phyloP scores from a whole-genome alignment of 1,140 invertebrate genomes.

The Atopsyche davidsoni region DNA sequence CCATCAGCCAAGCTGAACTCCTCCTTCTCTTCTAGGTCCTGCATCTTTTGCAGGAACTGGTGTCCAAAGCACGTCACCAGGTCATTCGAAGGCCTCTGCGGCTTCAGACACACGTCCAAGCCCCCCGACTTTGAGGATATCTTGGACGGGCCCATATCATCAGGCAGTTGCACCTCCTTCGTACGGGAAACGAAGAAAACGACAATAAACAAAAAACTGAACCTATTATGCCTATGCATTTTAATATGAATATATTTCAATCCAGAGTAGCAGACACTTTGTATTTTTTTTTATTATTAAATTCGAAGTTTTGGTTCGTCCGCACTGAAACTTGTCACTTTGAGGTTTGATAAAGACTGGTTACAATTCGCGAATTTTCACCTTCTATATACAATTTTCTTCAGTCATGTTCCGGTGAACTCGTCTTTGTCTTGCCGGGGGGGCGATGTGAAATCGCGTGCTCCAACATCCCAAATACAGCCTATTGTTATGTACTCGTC shows the following conservation, averaged over 20 bases:
- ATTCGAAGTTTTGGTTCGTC: too few species aligned
- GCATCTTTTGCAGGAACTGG: slow-evolving; percentile 58
- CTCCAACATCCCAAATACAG: too few species aligned
- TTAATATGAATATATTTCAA: neutral
- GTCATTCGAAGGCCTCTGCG: slow-evolving; percentile 37
- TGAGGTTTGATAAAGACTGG: slow-evolving; percentile 20
- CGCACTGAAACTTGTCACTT: too few species aligned
- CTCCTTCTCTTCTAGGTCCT: slow-evolving; percentile 57
- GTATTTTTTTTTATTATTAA: neutral
- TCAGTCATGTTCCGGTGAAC: slow-evolving; percentile 21
- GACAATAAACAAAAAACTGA: slow-evolving; percentile 15
- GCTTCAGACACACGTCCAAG: slow-evolving; percentile 49
- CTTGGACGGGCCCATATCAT: slow-evolving; percentile 12
- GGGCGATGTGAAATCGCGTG: slow-evolving; percentile 14
- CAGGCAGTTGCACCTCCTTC: slow-evolving; percentile 25
- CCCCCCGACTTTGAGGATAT: slow-evolving; percentile 16
- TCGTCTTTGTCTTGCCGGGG: slow-evolving; percentile 23
- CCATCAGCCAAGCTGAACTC: slow-evolving; percentile 58
- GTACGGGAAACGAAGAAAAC: slow-evolving; percentile 17
- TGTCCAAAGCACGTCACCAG: slow-evolving; percentile 59
- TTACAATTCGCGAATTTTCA: slow-evolving; percentile 24
- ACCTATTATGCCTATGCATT: slow-evolving; percentile 5
- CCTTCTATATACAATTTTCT: slow-evolving; percentile 29
- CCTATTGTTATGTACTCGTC: too few species aligned
- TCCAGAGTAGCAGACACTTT: neutral